These are phyloP conservation scores for Porites lobata DNA, from an alignment of 92 coral and sea anemone genomes.

Conservation along the genomic window DNA sequence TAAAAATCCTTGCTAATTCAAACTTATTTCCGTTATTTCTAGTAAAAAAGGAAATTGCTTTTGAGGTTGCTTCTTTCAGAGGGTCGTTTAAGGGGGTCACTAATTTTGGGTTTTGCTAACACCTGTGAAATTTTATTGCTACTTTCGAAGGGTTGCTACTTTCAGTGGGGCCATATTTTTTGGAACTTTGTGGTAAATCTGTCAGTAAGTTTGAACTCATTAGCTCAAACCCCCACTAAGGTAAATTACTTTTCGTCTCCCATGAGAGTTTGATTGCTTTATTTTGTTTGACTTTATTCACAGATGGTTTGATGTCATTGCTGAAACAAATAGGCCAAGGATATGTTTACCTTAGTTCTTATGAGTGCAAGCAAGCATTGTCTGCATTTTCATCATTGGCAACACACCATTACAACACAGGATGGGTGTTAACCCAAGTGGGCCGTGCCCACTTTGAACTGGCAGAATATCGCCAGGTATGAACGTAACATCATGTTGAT, in stretches of 20 bases:
- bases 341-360: constrained; percentile 86
- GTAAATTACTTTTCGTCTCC: too few species aligned
- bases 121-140: too few species aligned
- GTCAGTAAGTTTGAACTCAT: too few species aligned
- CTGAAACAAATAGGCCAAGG: constrained; percentile 93
- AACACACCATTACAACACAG: constrained; percentile 94
- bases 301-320: constrained; percentile 95
- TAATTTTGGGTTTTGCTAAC: too few species aligned
- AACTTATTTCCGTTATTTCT: too few species aligned
- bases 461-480: constrained; percentile 95
- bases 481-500: background rate
- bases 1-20: too few species aligned
- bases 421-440: constrained; percentile 97
- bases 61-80: too few species aligned
- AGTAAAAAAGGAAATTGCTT: too few species aligned
- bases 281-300: background rate
- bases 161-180: too few species aligned
- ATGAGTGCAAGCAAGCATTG: constrained; percentile 94
- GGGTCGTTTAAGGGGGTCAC: too few species aligned
- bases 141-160: too few species aligned
- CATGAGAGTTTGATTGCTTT: background rate
- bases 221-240: background rate
- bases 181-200: too few species aligned
- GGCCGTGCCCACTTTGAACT: constrained; percentile 97
- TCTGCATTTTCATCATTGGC: constrained; percentile 77